A percentile compares a stretch with the other conserved stretches of the same genome.
Evolutionary conservation across 1,140 invertebrate genomes (phyloP).

Genomic region (Eufriesea mexicana): DNA sequence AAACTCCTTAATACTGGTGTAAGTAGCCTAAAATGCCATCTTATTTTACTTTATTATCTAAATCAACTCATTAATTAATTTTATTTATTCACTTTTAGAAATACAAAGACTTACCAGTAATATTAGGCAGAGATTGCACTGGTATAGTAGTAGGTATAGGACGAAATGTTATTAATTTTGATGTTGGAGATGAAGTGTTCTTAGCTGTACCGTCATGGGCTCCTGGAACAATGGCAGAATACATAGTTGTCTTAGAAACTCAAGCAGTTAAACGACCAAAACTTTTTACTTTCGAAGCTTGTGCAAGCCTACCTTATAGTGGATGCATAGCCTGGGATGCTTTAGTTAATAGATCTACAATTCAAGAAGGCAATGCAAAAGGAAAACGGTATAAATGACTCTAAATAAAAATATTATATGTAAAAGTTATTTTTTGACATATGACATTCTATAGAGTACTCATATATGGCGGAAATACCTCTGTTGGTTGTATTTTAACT

Average conservation of each 20-base stretch:
- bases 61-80: not conserved
- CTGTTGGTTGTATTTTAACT: constrained; percentile 88
- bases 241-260: constrained; percentile 84
- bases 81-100: constrained; percentile 43
- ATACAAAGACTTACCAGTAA: constrained; percentile 84
- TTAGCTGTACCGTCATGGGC: constrained; percentile 84
- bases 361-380: constrained; percentile 82
- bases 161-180: constrained; percentile 83
- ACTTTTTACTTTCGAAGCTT: constrained; percentile 86
- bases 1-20: constrained; percentile 83
- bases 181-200: constrained; percentile 87
- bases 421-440: constrained; percentile 1
- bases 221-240: constrained; percentile 85
- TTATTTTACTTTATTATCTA: not conserved
- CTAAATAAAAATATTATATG: not conserved
- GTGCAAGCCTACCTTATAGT: constrained; percentile 88
- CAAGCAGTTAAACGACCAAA: constrained; percentile 86
- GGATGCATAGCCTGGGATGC: constrained; percentile 87
- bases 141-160: constrained; percentile 87
- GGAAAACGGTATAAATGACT: constrained; percentile 83
- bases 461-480: constrained; percentile 87
- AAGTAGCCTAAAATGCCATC: constrained; percentile 53
- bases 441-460: constrained; percentile 84
- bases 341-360: constrained; percentile 83
- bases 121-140: constrained; percentile 87